Percentiles rank a stretch among this genome's conserved stretches.
Conservation (phyloP, 2,113 vertebrate species). For the Elgaria multicarinata region DNA sequence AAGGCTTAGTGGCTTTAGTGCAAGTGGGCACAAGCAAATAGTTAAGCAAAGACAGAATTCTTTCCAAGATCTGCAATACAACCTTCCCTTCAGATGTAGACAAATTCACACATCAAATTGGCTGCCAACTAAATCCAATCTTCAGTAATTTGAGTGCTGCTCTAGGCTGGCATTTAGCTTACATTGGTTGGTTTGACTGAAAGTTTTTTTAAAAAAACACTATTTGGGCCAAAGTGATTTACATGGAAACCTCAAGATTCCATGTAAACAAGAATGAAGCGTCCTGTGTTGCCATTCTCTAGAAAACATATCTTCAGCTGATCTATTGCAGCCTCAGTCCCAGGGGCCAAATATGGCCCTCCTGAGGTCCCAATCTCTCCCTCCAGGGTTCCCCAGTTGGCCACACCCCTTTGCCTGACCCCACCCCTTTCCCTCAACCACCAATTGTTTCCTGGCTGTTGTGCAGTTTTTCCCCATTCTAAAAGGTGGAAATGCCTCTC, state of each 20-base stretch:
- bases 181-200: neutral
- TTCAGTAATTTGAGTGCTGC: neutral
- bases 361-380: too few relatives aligned
- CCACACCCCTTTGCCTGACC: too few relatives aligned
- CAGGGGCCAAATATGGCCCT: too few relatives aligned
- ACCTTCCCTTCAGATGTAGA: neutral
- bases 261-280: neutral
- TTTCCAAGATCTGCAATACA: neutral
- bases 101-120: neutral
- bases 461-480: too few relatives aligned
- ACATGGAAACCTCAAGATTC: neutral
- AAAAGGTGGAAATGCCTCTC: too few relatives aligned
- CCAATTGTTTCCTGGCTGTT: too few relatives aligned
- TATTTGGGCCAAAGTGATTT: too few relatives aligned
- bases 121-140: neutral
- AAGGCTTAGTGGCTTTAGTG: neutral
- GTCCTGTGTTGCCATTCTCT: neutral
- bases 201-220: too few relatives aligned
- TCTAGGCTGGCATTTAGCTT: neutral
- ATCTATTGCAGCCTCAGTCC: too few relatives aligned
- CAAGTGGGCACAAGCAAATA: neutral
- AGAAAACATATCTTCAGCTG: neutral
- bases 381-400: too few relatives aligned
- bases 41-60: neutral
- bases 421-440: too few relatives aligned